Evolutionary conservation across 2,888 invertebrate genomes (phyloP), one percentile per base, ranked within the genome.

Genomic region (Zeuzera pyrina): DNA sequence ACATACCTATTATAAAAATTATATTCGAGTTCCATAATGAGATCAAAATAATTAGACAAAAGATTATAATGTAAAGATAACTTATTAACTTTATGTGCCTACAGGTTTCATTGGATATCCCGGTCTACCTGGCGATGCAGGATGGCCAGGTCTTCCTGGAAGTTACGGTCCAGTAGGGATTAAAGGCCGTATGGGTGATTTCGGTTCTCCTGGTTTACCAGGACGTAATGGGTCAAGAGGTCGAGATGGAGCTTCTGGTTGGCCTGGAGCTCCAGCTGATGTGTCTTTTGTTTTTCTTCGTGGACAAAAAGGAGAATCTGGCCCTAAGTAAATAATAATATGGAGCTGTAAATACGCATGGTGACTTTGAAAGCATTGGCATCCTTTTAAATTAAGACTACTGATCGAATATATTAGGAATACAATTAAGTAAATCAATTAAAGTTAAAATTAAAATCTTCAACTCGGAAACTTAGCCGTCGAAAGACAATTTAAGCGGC

Each of bases 211-310:
- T 10, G 88, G 88, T 3, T n/a, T 39, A 11, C 69, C 74, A 2
- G 86, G 86, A 3, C 48, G 58, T 3, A 72, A 78, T 37, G 86
- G 87, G 26, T 47, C 58, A 1, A 61, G 71, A 37, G 89, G 89
- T 8, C 52, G 56, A 2, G 74, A 86, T 34, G 89, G 89, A 2
- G 35, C 38, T 1, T 73, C 84, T 5, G 89, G 89, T 3, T 44
- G 43, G 12, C 74, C 78, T 1, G 90, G 89, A n/a, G 40, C 38
- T 2, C 47, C 65, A 2, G 81, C 85, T 38, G 58, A 47, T 57
- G 67, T 54, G 45, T 70, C 45, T 8, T 70, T 55, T 1, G 43
- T 46, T n/a, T 72, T 70, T 31, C 58, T 78, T 6, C 57, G 60
- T 29, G 79, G 88, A n/a, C 49, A 69, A 35, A 76, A 71, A 47